A percentile compares a stretch with the other conserved stretches of the same genome.
Conservation (phyloP, 2,888 invertebrate species). For the Lepas anatifera region DNA sequence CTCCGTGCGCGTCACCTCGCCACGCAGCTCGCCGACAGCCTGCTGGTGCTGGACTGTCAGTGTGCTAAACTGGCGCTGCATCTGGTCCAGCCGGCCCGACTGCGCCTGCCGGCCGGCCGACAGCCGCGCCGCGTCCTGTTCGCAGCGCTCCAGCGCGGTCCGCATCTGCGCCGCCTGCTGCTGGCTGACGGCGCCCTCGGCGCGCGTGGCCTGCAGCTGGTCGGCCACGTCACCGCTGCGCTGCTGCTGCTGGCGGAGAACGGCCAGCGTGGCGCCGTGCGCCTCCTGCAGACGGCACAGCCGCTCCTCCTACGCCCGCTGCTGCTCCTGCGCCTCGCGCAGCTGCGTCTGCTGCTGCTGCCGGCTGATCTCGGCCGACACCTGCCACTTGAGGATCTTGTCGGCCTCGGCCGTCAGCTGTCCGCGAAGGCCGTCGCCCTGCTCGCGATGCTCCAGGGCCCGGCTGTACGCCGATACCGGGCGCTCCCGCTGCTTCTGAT, state of each 20-base stretch:
- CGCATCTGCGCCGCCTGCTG: not conserved
- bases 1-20: not conserved
- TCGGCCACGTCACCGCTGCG: not conserved
- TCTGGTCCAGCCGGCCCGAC: not conserved
- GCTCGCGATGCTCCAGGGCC: slow-evolving; percentile 9
- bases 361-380: not conserved
- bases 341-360: slow-evolving; percentile 10
- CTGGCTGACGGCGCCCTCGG: not conserved
- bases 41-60: not conserved
- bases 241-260: not conserved
- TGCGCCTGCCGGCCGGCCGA: not conserved
- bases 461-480: not conserved
- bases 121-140: not conserved
- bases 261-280: not conserved
- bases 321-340: slow-evolving; percentile 1
- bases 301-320: not conserved
- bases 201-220: slow-evolving; percentile 2
- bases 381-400: slow-evolving; percentile 7
- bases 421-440: slow-evolving; percentile 2
- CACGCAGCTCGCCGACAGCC: not conserved
- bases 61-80: not conserved
- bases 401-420: slow-evolving; percentile 5
- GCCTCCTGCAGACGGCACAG: not conserved
- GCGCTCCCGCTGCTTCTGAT: not conserved
- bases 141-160: not conserved